A percentile compares a stretch with the other conserved stretches of the same genome.
Conservation (phyloP, 1,140 invertebrate genomes). For the Scaptomyza montana region DNA sequence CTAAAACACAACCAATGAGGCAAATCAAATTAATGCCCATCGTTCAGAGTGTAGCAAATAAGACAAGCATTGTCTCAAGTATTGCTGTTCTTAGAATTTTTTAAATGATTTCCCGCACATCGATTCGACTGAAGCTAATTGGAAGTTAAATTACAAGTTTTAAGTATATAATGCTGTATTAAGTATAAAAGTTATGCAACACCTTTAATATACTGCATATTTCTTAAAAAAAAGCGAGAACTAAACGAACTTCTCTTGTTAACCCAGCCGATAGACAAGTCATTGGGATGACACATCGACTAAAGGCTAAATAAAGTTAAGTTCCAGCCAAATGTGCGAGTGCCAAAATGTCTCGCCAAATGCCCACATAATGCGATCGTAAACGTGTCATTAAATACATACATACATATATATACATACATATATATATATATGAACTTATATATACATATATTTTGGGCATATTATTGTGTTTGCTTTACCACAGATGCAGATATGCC, state of each 20-base stretch:
- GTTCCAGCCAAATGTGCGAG: conserved; percentile 3
- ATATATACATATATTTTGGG: background rate
- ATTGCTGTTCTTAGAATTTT: background rate
- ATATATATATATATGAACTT: background rate
- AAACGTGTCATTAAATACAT: conserved; percentile 26
- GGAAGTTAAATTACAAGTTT: too few relatives aligned
- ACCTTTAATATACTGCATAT: too few relatives aligned
- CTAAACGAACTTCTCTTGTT: too few relatives aligned
- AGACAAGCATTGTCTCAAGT: background rate
- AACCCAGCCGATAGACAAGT: background rate
- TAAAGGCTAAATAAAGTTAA: conserved; percentile 5
- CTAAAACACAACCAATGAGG: conserved; percentile 14
- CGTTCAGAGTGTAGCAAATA: background rate
- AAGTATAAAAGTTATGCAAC: too few relatives aligned
- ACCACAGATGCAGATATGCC: conserved; percentile 18
- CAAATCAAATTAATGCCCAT: conserved; percentile 8
- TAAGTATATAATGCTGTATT: too few relatives aligned
- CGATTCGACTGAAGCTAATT: too few relatives aligned
- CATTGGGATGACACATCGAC: background rate
- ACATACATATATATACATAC: background rate
- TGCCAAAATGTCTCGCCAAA: conserved; percentile 38
- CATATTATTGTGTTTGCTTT: conserved; percentile 1
- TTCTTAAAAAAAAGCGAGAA: too few relatives aligned
- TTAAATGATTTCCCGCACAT: too few relatives aligned
- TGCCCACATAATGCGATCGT: conserved; percentile 39